Conservation (phyloP, 2,888 invertebrate genomes). For the Erpobdella octoculata region DNA sequence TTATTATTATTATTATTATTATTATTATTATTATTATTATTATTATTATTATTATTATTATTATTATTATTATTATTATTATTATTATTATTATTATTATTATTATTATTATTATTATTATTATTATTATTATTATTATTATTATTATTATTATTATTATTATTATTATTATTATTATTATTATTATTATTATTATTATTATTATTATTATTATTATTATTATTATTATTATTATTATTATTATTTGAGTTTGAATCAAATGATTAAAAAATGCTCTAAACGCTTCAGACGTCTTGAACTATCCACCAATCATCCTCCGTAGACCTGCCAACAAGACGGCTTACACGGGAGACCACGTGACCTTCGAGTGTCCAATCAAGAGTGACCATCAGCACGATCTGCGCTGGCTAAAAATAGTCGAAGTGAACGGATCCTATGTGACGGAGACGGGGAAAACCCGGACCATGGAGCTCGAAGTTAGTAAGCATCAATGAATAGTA, state of each 20-base stretch:
- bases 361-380: slow-evolving; percentile 27
- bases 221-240: not conserved
- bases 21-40: not conserved
- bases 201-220: not conserved
- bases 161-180: too few relatives aligned
- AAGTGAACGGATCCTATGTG: not conserved
- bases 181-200: too few relatives aligned
- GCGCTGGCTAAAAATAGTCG: slow-evolving; percentile 27
- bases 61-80: not conserved
- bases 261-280: too few relatives aligned
- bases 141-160: not conserved
- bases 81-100: not conserved
- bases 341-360: slow-evolving; percentile 24
- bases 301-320: slow-evolving; percentile 25
- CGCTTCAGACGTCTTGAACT: not conserved
- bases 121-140: not conserved
- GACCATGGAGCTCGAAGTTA: not conserved
- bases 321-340: slow-evolving; percentile 27
- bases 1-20: not conserved
- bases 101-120: too few relatives aligned
- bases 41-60: not conserved
- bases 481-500: too few relatives aligned
- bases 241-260: too few relatives aligned
- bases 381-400: slow-evolving; percentile 26
- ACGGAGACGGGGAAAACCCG: not conserved